Conservation (phyloP, 92 coral and sea anemone species). For the Montipora capitata region DNA sequence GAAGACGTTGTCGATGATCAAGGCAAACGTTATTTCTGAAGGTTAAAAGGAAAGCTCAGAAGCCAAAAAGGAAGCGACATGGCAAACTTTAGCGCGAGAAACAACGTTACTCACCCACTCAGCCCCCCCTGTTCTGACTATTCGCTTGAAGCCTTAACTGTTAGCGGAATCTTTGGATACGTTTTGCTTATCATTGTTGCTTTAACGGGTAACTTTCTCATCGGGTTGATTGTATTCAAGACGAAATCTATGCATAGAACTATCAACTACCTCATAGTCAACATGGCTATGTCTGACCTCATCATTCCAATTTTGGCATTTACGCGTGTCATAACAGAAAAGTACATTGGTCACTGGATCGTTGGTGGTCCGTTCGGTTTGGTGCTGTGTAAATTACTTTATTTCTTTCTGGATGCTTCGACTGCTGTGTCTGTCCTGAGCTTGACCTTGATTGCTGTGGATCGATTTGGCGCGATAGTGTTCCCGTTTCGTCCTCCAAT, state of each 20-base stretch:
- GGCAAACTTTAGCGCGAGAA: not conserved
- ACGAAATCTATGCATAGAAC: slow-evolving; percentile 41
- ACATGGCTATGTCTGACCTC: slow-evolving; percentile 65
- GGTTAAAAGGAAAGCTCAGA: not conserved
- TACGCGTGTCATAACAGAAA: slow-evolving; percentile 20
- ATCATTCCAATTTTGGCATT: slow-evolving; percentile 27
- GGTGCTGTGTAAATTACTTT: slow-evolving; percentile 46
- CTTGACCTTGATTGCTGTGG: slow-evolving; percentile 51
- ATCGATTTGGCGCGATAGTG: slow-evolving; percentile 62
- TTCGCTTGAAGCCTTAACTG: not conserved
- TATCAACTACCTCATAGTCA: slow-evolving; percentile 51
- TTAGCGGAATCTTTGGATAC: slow-evolving; percentile 17
- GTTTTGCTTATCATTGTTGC: slow-evolving; percentile 11
- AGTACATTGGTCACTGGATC: slow-evolving; percentile 45
- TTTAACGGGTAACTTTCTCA: slow-evolving; percentile 29
- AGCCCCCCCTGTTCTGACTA: not conserved
- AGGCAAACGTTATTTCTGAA: not conserved
- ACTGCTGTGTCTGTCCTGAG: slow-evolving; percentile 55
- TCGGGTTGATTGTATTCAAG: slow-evolving; percentile 31
- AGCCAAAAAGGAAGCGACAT: not conserved
- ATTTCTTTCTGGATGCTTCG: slow-evolving; percentile 49
- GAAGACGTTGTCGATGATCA: slow-evolving; percentile 5
- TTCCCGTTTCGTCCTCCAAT: slow-evolving; percentile 48
- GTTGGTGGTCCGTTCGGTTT: slow-evolving; percentile 31
- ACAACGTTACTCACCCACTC: not conserved